Percentiles rank a stretch among this genome's conserved stretches.
phyloP scores from a whole-genome alignment of 2,113 vertebrate genomes.

The Psittacula cyanocephala region DNA sequence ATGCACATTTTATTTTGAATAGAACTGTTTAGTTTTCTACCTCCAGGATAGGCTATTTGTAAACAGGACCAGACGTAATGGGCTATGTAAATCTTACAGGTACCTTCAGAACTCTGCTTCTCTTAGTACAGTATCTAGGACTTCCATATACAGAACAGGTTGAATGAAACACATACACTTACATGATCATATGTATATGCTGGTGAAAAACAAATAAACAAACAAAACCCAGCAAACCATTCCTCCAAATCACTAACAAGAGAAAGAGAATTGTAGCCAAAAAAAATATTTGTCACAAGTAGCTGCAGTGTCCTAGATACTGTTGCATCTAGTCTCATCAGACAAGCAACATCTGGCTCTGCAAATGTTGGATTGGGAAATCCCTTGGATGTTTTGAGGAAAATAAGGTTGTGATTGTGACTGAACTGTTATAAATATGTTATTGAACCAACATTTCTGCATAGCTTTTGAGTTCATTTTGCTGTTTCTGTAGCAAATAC shows the following conservation, averaged over 20 bases:
- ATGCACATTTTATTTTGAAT: neutral
- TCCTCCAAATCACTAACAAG: neutral
- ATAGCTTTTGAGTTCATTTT: neutral
- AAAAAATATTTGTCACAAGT: neutral
- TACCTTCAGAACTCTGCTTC: neutral
- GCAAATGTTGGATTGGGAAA: neutral
- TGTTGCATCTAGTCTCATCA: neutral
- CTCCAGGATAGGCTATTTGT: neutral
- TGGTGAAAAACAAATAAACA: neutral
- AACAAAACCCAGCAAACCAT: neutral
- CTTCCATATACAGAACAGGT: neutral
- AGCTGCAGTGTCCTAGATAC: neutral
- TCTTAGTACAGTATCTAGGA: neutral
- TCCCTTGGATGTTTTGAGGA: neutral
- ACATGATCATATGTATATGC: neutral
- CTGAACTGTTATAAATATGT: neutral
- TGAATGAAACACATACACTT: neutral
- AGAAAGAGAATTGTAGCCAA: neutral
- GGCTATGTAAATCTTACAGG: neutral
- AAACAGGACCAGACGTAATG: neutral
- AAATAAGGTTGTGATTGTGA: neutral
- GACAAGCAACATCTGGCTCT: neutral
- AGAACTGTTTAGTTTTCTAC: neutral
- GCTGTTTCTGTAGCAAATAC: neutral
- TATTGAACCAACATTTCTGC: neutral